Evolutionary conservation across 2,888 invertebrate species (phyloP), one percentile per base, ranked within the genome.

Genomic region (Apamea epomidion): DNA sequence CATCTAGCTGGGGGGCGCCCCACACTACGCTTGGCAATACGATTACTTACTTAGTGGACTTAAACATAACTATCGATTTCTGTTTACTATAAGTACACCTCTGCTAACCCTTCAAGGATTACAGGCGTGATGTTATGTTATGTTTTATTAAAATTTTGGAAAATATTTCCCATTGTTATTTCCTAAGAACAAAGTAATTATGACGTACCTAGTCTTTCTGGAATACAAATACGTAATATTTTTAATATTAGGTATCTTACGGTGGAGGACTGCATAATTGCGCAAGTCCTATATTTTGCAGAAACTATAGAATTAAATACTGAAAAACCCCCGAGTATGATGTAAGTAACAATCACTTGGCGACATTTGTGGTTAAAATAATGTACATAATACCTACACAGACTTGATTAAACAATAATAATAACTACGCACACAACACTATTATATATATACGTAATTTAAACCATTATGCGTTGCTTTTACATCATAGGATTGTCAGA

Each of bases 361-460:
- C 68, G 5, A 10, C 58, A 82, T 74, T 82, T 82, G 74, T 68
- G 82, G 74, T 68, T 62, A 14, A n/a, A 48, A 62, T 16, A 10
- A 25, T 51, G 1, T 45, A 42, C 25, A 3, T 32, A 71, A 37
- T 37, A 71, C 70, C 16, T 48, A 73, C 18, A 37, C 6, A 21
- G 54, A 65, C 7, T 29, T 12, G 18, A 64, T 29, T 25, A 72
- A 67, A 67, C 48, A 81, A 42, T 8, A 25, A 29, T 42, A 51
- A n/a, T 18, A 32, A 5, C 42, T 21, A 68, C 21, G 51, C 60
- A 82, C n/a, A n/a, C n/a, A n/a, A 82, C 45, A 25, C 29, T 25
- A 29, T 3, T 69, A n/a, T n/a, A n/a, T n/a, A 4, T 48, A 48
- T 4, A 70, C 32, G 32, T 51, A 51, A 51, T 51, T 32, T 25